A percentile compares a stretch with the other conserved stretches of the same genome.
Conservation (phyloP, 1,140 invertebrate genomes). For the Megalonaias nervosa region DNA sequence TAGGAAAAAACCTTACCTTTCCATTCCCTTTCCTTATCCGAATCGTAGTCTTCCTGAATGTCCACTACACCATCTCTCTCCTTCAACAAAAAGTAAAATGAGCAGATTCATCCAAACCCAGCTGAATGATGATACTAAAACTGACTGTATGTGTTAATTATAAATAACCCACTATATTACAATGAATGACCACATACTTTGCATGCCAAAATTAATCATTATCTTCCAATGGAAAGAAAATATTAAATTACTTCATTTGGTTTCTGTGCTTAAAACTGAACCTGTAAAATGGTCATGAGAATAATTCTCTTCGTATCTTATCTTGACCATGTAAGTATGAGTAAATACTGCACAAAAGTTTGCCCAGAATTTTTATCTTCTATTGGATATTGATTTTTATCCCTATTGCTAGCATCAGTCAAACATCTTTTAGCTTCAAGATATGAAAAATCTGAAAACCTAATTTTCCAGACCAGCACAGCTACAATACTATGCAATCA, state of each 20-base stretch:
- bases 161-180: not conserved
- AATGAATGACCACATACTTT: not conserved
- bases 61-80: conserved; percentile 33
- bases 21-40: conserved; percentile 48
- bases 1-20: conserved; percentile 32
- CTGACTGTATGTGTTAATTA: not conserved
- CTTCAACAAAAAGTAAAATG: conserved; percentile 10
- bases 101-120: not conserved
- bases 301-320: too few relatives aligned
- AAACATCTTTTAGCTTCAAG: too few relatives aligned
- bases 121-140: not conserved
- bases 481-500: too few relatives aligned
- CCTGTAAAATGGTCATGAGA: too few relatives aligned
- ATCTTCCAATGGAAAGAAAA: not conserved
- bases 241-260: not conserved
- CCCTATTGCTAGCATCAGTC: too few relatives aligned
- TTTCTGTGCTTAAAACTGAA: too few relatives aligned
- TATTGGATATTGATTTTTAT: too few relatives aligned
- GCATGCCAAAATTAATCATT: conserved; percentile 8
- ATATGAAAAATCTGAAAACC: too few relatives aligned
- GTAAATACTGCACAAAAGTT: too few relatives aligned
- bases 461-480: too few relatives aligned
- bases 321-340: too few relatives aligned
- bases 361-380: too few relatives aligned
- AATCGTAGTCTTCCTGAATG: conserved; percentile 52